A percentile compares a stretch with the other conserved stretches of the same genome.
Evolutionary conservation across 2,888 invertebrate species (phyloP).

Genomic region (Elgonia sp.): DNA sequence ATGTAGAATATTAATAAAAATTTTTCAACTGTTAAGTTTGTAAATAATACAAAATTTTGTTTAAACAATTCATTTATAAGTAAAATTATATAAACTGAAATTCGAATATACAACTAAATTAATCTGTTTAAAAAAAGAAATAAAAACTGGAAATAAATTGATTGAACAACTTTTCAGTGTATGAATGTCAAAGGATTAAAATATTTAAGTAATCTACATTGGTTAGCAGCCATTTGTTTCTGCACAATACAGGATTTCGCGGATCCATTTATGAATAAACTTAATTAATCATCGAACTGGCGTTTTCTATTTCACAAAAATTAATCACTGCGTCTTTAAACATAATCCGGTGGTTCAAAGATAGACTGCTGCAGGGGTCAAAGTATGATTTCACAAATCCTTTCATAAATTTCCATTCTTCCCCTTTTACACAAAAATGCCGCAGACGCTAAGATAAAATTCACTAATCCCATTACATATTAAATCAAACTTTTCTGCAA

Average conservation of each 20-base stretch:
- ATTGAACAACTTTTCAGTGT: too few species aligned
- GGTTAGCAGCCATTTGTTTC: too few species aligned
- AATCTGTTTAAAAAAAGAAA: too few species aligned
- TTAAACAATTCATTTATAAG: too few species aligned
- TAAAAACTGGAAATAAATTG: too few species aligned
- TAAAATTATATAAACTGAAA: too few species aligned
- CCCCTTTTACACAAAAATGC: conserved; percentile 42
- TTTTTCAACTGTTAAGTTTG: too few species aligned
- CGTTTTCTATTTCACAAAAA: conserved; percentile 55
- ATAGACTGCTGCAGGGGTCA: conserved; percentile 66
- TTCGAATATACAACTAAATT: too few species aligned
- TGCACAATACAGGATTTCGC: not conserved
- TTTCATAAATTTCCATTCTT: conserved; percentile 64
- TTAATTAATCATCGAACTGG: conserved; percentile 27
- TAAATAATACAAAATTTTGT: too few species aligned
- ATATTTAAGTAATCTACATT: too few species aligned
- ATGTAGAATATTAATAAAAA: too few species aligned
- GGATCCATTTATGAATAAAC: conserved; percentile 32
- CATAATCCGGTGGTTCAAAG: conserved; percentile 59
- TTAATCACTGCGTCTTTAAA: conserved; percentile 61
- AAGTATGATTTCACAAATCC: conserved; percentile 70
- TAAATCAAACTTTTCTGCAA: conserved; percentile 54
- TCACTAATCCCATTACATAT: conserved; percentile 54
- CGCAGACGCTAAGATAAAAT: conserved; percentile 49
- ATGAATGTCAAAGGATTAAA: too few species aligned